Conservation (phyloP, 2,797 vertebrate species). For the Protosalanx chinensis region DNA sequence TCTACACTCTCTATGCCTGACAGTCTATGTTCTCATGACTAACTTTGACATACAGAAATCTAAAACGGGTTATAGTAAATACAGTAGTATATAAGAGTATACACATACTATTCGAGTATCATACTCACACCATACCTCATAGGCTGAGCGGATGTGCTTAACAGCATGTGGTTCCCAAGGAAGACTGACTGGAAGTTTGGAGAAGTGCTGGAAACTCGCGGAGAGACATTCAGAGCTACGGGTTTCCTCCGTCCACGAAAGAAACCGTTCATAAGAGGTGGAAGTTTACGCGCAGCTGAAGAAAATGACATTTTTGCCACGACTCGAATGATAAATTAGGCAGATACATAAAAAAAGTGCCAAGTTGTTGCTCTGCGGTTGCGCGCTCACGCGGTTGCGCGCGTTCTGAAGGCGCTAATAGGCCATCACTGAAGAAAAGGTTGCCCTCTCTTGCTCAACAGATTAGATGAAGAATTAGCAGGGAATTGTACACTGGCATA, state of each 20-base stretch:
- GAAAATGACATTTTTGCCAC: constrained; percentile 16
- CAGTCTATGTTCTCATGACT: too few relatives aligned
- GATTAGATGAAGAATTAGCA: neutral
- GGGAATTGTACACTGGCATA: neutral
- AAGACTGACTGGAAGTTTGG: neutral
- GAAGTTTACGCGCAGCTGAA: neutral
- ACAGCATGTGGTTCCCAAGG: neutral
- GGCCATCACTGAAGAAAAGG: neutral
- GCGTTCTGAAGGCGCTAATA: neutral
- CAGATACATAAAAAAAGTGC: neutral
- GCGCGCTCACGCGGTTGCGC: too few relatives aligned
- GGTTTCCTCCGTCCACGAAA: neutral
- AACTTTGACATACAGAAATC: too few relatives aligned
- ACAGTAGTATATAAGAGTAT: neutral
- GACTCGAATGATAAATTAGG: neutral
- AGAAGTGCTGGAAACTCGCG: neutral
- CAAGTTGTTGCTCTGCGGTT: neutral
- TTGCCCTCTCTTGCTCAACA: neutral
- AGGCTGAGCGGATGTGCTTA: constrained; percentile 15
- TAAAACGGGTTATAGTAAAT: neutral
- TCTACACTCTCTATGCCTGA: too few relatives aligned
- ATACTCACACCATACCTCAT: constrained; percentile 22
- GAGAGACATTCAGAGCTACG: neutral
- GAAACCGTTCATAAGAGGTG: neutral
- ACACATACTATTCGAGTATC: neutral